Evolutionary conservation across 2,888 invertebrate species (phyloP).

Genomic region (Brenthis hecate): DNA sequence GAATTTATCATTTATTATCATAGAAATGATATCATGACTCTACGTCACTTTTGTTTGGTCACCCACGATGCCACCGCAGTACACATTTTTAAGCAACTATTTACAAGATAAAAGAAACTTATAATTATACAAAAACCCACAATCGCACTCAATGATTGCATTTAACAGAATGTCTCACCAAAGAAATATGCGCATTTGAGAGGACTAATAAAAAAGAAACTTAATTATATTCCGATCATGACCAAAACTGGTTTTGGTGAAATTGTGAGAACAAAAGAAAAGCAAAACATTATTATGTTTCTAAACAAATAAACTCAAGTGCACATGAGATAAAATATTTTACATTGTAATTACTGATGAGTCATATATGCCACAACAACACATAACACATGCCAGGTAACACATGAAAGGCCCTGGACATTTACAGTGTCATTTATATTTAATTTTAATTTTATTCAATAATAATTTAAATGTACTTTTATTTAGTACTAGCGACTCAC

Average conservation of each 20-base stretch:
- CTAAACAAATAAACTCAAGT: slow-evolving; percentile 9
- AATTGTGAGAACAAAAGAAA: slow-evolving; percentile 32
- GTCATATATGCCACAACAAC: no score
- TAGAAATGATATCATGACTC: no score
- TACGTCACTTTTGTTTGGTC: not conserved
- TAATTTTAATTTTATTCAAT: no score
- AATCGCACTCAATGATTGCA: not conserved
- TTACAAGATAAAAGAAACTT: not conserved
- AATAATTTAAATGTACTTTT: no score
- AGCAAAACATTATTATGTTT: slow-evolving; percentile 13
- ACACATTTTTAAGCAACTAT: not conserved
- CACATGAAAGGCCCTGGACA: no score
- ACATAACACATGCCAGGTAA: no score
- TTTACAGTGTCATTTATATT: no score
- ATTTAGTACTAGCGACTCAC: no score
- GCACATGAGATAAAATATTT: slow-evolving; percentile 1
- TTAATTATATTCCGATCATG: slow-evolving; percentile 35
- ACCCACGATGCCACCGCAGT: not conserved
- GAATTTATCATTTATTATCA: no score
- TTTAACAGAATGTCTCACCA: slow-evolving; percentile 12
- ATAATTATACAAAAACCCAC: not conserved
- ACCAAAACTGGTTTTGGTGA: slow-evolving; percentile 30
- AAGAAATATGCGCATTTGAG: slow-evolving; percentile 27
- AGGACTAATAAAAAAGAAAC: slow-evolving; percentile 36
- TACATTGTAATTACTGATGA: not conserved